Conservation (phyloP, 2,113 vertebrate genomes). For the Alexandromys fortis region DNA sequence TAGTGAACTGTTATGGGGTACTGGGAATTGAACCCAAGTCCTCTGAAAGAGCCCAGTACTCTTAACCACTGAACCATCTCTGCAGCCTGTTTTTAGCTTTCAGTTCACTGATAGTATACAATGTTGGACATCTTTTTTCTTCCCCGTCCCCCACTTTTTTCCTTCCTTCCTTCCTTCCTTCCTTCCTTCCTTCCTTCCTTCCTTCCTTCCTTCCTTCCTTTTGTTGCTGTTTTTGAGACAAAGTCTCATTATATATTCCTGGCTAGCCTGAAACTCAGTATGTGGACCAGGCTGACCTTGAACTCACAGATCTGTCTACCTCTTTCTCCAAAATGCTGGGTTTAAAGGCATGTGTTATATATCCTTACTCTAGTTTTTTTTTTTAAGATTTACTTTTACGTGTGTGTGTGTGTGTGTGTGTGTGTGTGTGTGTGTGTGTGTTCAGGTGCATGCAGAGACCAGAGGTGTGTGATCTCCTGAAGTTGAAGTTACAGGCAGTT, state of each 20-base stretch:
- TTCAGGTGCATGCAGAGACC: not conserved
- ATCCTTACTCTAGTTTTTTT: no score
- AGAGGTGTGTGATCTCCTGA: not conserved
- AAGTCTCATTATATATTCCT: not conserved
- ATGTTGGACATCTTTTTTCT: not conserved
- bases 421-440: no score
- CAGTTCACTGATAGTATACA: not conserved
- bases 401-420: not conserved
- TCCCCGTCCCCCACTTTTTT: not conserved
- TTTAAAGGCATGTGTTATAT: no score
- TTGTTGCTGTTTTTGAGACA: not conserved
- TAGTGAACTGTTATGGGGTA: not conserved
- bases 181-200: not conserved
- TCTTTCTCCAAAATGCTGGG: no score
- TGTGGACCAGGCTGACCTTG: no score
- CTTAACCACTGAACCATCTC: not conserved
- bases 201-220: not conserved
- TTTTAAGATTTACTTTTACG: not conserved
- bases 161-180: not conserved
- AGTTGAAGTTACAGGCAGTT: not conserved
- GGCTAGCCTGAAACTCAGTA: not conserved
- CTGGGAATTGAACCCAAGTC: not conserved
- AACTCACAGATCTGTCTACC: no score
- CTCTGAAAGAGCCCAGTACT: not conserved
- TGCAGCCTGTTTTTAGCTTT: not conserved